Evolutionary conservation across 2,888 invertebrate species (phyloP).

Genomic region (Ophion obscuratus): DNA sequence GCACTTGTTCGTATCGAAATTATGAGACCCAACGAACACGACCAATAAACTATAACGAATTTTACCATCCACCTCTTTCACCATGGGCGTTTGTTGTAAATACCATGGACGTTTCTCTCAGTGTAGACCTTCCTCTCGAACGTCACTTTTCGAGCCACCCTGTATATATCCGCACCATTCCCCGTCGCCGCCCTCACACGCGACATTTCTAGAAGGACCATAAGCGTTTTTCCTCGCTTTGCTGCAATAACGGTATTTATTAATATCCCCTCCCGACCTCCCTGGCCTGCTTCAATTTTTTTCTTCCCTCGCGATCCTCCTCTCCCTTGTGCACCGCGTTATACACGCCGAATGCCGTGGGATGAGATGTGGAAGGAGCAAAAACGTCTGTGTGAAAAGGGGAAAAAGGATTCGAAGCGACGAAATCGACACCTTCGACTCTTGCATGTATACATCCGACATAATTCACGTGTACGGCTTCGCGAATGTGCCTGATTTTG

Average conservation of each 20-base stretch:
- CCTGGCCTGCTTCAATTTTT: background rate
- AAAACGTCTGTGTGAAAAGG: constrained; percentile 22
- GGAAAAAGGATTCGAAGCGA: constrained; percentile 54
- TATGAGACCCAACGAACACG: too few relatives aligned
- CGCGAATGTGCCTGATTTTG: constrained; percentile 27
- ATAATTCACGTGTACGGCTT: background rate
- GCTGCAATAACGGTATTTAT: constrained; percentile 41
- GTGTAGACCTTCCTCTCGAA: background rate
- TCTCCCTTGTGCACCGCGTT: background rate
- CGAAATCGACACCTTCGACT: constrained; percentile 49
- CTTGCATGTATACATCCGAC: constrained; percentile 20
- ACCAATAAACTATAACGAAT: too few relatives aligned
- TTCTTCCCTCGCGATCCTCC: background rate
- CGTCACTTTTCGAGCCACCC: background rate
- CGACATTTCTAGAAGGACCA: constrained; percentile 43
- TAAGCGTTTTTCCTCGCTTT: constrained; percentile 6
- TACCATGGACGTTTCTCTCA: too few relatives aligned
- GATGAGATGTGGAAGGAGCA: constrained; percentile 9
- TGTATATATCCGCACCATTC: background rate
- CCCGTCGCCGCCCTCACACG: background rate
- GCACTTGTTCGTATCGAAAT: too few relatives aligned
- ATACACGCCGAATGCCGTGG: constrained; percentile 12
- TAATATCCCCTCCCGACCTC: constrained; percentile 18
- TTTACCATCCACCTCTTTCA: too few relatives aligned
- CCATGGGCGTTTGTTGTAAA: too few relatives aligned